Base-by-base conservation (phyloP, 1,140 invertebrate species). In the Dendroctonus valens region DNA sequence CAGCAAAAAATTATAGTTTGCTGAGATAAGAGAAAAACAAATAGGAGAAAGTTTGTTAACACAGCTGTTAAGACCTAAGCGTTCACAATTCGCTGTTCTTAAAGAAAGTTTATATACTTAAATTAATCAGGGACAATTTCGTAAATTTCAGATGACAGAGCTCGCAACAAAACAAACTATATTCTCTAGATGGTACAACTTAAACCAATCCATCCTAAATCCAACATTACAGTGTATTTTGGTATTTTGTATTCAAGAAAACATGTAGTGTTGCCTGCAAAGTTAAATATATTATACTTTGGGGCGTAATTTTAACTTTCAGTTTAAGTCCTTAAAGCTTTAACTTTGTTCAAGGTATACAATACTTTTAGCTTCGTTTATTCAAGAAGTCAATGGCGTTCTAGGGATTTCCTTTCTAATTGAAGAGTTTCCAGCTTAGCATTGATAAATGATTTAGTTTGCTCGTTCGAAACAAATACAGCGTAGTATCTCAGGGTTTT, bases 261-360 rank as follows among this genome's bases (percentile, higher is more conserved):
- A 65, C 63, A 65, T 65, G 63, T 65, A 65, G 26, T 57, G 53
- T 59, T 55, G 14, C 55, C 58, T 57, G 58, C 38, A 65, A 65
- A 65, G 63, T 65, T 65, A 65, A 65, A 65, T 65, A 65, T 65
- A 65, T 65, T 65, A 54, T 44, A 26, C 63, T 39, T 58, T 57
- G 54, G 63, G 63, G 53, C 54, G 54, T 65, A 65, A 50, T 65
- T 65, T 55, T 42, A 64, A 54, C 61, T 64, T 64, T 64, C 41
- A 53, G 42, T 53, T n/a, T 9, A 60, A 64, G 40, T 42, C 55
- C 41, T 65, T 65, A 57, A 49, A 65, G 44, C 42, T 65, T 26
- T 50, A 58, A 64, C 61, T 64, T 65, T 51, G 63, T 51, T 58
- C 39, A 57, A 65, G 52, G 62, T 57, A 65, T 65, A 48, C 41